These are phyloP conservation scores for Heliconius himera DNA, from an alignment of 1,140 invertebrate species.

Conservation along the genomic window DNA sequence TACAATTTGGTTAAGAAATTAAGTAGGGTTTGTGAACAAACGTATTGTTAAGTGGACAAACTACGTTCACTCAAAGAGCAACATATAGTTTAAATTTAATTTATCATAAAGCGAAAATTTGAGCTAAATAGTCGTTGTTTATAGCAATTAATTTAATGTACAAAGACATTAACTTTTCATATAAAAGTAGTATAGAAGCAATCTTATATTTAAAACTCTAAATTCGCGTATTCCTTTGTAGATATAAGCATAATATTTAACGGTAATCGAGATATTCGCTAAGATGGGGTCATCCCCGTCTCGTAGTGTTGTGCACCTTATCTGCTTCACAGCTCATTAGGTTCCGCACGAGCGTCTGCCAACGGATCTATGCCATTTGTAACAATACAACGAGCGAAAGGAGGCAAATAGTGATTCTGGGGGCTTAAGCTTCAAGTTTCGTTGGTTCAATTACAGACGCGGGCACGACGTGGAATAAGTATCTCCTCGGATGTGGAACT, in stretches of 20 bases:
- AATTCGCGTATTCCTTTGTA: neutral
- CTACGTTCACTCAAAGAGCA: neutral
- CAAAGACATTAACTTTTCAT: neutral
- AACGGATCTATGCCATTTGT: slow-evolving; percentile 77
- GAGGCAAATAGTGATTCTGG: slow-evolving; percentile 67
- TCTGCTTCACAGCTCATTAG: slow-evolving; percentile 82
- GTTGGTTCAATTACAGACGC: slow-evolving; percentile 55
- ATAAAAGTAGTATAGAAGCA: neutral
- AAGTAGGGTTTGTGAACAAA: neutral
- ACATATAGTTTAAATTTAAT: neutral
- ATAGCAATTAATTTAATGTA: neutral
- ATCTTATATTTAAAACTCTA: neutral
- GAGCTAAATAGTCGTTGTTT: neutral
- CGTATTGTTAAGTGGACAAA: neutral
- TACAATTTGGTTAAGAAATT: neutral
- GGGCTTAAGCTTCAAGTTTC: slow-evolving; percentile 64
- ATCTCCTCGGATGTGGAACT: slow-evolving; percentile 51
- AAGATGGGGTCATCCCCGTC: slow-evolving; percentile 72
- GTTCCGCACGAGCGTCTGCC: slow-evolving; percentile 62
- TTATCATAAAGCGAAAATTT: slow-evolving; percentile 4
- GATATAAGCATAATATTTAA: neutral
- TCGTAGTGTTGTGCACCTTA: slow-evolving; percentile 71
- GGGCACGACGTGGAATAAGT: slow-evolving; percentile 61
- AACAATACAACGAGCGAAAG: slow-evolving; percentile 72
- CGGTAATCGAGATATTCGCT: slow-evolving; percentile 52